Evolutionary conservation across 2,797 vertebrate species (phyloP).

Genomic region (Forpus xanthops): DNA sequence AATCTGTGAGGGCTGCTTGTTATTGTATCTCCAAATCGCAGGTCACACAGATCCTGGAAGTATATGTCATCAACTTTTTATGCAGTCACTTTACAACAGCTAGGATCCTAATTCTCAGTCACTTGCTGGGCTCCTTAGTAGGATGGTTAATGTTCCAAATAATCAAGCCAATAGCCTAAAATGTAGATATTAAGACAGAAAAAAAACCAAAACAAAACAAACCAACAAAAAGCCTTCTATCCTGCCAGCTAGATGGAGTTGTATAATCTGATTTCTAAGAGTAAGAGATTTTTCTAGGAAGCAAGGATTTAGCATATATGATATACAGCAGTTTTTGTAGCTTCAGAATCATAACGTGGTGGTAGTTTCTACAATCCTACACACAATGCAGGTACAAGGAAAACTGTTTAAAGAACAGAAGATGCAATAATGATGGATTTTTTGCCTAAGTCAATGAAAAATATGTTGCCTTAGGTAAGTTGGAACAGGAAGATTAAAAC

Average conservation of each 20-base stretch:
- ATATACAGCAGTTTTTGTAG: not conserved
- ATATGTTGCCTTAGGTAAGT: not conserved
- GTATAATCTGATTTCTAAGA: slow-evolving; percentile 20
- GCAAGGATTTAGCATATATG: not conserved
- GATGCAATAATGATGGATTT: accelerated
- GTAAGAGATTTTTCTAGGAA: not conserved
- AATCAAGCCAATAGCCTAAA: not conserved
- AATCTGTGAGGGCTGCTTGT: not conserved
- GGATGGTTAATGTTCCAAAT: not conserved
- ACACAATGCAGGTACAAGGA: not conserved
- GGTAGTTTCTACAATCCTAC: not conserved
- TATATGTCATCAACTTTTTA: accelerated
- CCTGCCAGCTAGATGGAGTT: not conserved
- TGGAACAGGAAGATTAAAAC: not conserved
- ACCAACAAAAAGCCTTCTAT: not conserved
- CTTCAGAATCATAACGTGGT: not conserved
- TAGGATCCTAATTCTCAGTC: not conserved
- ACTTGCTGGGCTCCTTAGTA: accelerated
- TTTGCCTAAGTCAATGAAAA: not conserved
- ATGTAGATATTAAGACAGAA: not conserved
- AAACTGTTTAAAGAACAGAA: not conserved
- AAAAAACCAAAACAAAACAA: accelerated
- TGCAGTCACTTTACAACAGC: not conserved
- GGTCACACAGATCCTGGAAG: not conserved
- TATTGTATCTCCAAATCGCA: not conserved